Percentiles rank a stretch among this genome's conserved stretches.
phyloP scores from a whole-genome alignment of 2,888 invertebrate species.

The Panorpa germanica region DNA sequence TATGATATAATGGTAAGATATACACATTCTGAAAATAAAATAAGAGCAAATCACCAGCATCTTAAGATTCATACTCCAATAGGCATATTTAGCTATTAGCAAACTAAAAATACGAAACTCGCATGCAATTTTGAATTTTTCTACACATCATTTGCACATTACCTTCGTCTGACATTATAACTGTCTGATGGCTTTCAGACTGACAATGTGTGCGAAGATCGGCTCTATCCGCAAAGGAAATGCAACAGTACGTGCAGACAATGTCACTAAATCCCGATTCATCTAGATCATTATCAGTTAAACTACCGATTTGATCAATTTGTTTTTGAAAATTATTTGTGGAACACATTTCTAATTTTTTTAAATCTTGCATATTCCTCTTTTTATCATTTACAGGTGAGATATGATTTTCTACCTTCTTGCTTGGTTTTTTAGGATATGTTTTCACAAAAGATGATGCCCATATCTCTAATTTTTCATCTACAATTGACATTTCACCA shows the following conservation, averaged over 20 bases:
- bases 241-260: conserved; percentile 35
- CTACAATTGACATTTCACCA: conserved; percentile 25
- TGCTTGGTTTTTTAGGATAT: no score
- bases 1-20: not conserved
- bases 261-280: conserved; percentile 17
- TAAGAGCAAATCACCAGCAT: no score
- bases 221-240: conserved; percentile 30
- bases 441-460: no score
- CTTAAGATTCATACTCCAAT: no score
- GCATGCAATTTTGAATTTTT: no score
- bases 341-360: conserved; percentile 26
- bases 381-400: no score
- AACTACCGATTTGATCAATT: conserved; percentile 11
- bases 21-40: no score
- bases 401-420: no score
- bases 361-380: no score
- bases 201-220: conserved; percentile 37
- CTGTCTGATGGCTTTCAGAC: conserved; percentile 39
- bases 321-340: conserved; percentile 19
- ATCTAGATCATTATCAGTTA: conserved; percentile 2
- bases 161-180: conserved; percentile 50
- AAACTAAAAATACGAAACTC: no score
- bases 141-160: no score
- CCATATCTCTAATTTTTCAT: conserved; percentile 27
- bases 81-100: no score